Evolutionary conservation across 2,888 invertebrate species (phyloP).

Genomic region (Pandemis cinnamomeana): DNA sequence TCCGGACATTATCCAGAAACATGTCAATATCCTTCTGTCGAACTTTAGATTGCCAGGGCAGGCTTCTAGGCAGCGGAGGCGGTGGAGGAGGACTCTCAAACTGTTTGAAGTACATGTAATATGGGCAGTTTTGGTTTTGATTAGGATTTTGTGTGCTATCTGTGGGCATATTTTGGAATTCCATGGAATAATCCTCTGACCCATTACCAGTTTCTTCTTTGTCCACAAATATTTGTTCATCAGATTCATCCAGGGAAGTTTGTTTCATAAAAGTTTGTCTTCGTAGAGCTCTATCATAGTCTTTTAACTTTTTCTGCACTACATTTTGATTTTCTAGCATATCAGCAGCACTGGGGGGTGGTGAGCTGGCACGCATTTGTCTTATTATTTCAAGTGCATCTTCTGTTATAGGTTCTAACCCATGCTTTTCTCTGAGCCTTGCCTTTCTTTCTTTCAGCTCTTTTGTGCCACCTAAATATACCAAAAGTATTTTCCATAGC

Average conservation of each 20-base stretch:
- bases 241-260: constrained; percentile 93
- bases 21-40: constrained; percentile 96
- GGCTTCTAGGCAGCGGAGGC: constrained; percentile 83
- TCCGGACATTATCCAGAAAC: constrained; percentile 95
- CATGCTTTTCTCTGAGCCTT: constrained; percentile 87
- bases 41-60: constrained; percentile 99
- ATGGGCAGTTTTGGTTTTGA: constrained; percentile 70
- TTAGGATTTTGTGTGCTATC: constrained; percentile 69
- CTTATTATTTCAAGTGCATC: constrained; percentile 97
- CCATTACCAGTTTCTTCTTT: constrained; percentile 86
- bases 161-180: constrained; percentile 82
- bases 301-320: constrained; percentile 84
- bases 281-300: constrained; percentile 87
- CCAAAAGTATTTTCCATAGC: constrained; percentile 97
- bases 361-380: constrained; percentile 97
- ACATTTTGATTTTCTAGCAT: constrained; percentile 94
- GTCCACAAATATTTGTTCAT: constrained; percentile 89
- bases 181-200: constrained; percentile 86
- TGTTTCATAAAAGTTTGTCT: constrained; percentile 95
- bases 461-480: constrained; percentile 96
- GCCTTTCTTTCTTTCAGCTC: constrained; percentile 91
- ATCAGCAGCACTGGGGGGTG: constrained; percentile 96
- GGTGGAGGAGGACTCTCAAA: constrained; percentile 80
- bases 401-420: constrained; percentile 91
- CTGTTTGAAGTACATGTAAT: constrained; percentile 76